These are phyloP conservation scores for Riptortus pedestris DNA, from an alignment of 1,140 invertebrate species.

Conservation along the genomic window DNA sequence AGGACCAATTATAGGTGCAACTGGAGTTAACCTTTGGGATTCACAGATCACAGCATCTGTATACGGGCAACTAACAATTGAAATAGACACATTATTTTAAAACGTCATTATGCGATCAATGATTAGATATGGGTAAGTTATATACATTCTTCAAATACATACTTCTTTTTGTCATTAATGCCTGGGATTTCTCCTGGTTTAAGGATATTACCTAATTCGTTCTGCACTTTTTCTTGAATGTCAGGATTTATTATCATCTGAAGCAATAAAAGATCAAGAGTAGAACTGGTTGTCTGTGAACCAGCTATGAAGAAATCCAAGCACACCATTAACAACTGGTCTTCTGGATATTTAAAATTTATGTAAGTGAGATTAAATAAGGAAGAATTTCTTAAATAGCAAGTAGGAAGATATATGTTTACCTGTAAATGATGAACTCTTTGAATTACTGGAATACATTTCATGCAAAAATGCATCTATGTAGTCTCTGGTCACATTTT, in stretches of 20 bases:
- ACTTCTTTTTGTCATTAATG: slow-evolving; percentile 36
- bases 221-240: slow-evolving; percentile 52
- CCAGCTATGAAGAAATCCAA: slow-evolving; percentile 62
- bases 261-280: slow-evolving; percentile 58
- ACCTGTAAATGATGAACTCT: neutral
- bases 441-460: too few species aligned
- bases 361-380: neutral
- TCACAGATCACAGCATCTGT: slow-evolving; percentile 55
- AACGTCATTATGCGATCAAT: too few species aligned
- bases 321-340: slow-evolving; percentile 56
- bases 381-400: slow-evolving; percentile 1
- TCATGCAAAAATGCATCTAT: slow-evolving; percentile 66
- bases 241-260: slow-evolving; percentile 53
- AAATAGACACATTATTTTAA: too few species aligned
- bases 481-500: slow-evolving; percentile 49
- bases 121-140: too few species aligned
- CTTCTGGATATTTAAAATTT: slow-evolving; percentile 40
- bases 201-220: slow-evolving; percentile 50
- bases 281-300: slow-evolving; percentile 57
- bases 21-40: slow-evolving; percentile 48
- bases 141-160: too few species aligned
- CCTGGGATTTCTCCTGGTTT: slow-evolving; percentile 36
- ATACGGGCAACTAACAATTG: slow-evolving; percentile 46
- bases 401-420: neutral
- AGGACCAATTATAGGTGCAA: slow-evolving; percentile 56